Percentiles rank a stretch among this genome's conserved stretches.
Conservation (phyloP, 2,113 vertebrate genomes). For the Nematolebias whitei region DNA sequence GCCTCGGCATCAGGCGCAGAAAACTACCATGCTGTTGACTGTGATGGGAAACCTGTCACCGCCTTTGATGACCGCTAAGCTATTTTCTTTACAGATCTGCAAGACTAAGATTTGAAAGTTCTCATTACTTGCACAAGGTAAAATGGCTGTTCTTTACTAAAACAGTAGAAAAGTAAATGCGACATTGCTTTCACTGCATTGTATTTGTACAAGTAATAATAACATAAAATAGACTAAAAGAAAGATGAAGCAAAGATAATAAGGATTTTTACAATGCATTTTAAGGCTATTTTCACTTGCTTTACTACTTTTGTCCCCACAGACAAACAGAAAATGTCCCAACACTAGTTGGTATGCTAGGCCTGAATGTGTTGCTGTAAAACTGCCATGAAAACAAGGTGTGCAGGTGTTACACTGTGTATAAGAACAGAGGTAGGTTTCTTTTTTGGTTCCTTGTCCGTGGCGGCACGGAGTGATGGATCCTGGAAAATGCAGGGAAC, state of each 20-base stretch:
- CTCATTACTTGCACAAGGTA: constrained; percentile 43
- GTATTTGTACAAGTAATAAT: no score
- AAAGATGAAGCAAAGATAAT: background rate
- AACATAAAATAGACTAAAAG: no score
- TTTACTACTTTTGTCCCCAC: no score
- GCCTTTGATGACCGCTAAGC: constrained; percentile 47
- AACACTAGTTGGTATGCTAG: no score
- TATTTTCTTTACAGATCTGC: constrained; percentile 39
- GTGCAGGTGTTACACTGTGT: no score
- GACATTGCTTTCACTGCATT: constrained; percentile 7
- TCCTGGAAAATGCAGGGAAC: no score
- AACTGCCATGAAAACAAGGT: no score
- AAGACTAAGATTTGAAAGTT: constrained; percentile 27
- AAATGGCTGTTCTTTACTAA: constrained; percentile 23
- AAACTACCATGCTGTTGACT: constrained; percentile 58
- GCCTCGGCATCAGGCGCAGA: constrained; percentile 43
- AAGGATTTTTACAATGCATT: constrained; percentile 21
- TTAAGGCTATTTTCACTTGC: constrained; percentile 26
- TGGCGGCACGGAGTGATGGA: no score
- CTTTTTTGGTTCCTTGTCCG: no score
- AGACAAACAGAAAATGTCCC: no score
- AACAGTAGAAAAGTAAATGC: constrained; percentile 16
- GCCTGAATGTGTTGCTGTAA: no score
- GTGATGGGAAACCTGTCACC: constrained; percentile 36
- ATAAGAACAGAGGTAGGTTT: no score